A percentile compares a stretch with the other conserved stretches of the same genome.
Conservation (phyloP, 1,140 invertebrate species). For the Proctacanthus coquilletti region DNA sequence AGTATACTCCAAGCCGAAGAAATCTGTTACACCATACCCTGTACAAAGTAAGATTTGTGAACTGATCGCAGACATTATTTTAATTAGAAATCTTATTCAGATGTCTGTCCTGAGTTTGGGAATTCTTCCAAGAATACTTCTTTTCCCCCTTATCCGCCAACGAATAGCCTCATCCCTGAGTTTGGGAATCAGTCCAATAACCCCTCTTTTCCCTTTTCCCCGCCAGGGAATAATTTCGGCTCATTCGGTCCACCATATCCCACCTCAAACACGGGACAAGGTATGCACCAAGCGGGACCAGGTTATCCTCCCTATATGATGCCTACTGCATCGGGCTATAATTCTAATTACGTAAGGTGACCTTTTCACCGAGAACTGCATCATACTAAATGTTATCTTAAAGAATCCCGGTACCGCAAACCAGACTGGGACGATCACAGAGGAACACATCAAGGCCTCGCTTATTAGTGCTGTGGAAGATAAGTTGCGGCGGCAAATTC, state of each 20-base stretch:
- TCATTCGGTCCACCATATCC: conserved; percentile 17
- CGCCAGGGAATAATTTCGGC: conserved; percentile 16
- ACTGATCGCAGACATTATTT: too few relatives aligned
- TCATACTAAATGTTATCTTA: neutral
- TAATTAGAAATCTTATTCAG: too few relatives aligned
- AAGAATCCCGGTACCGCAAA: conserved; percentile 16
- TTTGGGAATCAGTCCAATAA: too few relatives aligned
- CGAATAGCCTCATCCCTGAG: too few relatives aligned
- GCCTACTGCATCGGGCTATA: conserved; percentile 30
- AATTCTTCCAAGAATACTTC: too few relatives aligned
- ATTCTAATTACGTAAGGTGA: conserved; percentile 23
- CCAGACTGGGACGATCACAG: conserved; percentile 68
- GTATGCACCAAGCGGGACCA: conserved; percentile 7
- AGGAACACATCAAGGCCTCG: conserved; percentile 89
- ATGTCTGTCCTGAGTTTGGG: too few relatives aligned
- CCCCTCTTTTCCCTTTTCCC: conserved; percentile 25
- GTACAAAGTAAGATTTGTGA: neutral
- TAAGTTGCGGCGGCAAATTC: conserved; percentile 68
- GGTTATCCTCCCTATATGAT: conserved; percentile 33
- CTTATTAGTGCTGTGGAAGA: conserved; percentile 89
- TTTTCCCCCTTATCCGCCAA: conserved; percentile 20
- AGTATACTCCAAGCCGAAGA: conserved; percentile 63
- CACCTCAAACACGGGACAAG: conserved; percentile 6
- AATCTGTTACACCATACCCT: conserved; percentile 23
- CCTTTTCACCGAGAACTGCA: too few relatives aligned